phyloP scores from a whole-genome alignment of 2,113 vertebrate genomes.

The Halichoerus grypus region DNA sequence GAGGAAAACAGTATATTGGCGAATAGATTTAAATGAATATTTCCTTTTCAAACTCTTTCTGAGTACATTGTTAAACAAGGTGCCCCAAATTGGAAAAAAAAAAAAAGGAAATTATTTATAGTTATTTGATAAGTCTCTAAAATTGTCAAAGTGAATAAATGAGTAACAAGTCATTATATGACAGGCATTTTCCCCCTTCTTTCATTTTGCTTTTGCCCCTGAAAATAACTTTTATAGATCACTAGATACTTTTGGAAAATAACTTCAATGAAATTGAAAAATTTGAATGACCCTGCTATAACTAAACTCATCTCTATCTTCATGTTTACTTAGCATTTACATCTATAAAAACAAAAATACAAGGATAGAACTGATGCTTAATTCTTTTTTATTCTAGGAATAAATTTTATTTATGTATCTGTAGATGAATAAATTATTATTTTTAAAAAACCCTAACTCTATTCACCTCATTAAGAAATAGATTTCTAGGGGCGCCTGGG shows the following conservation, averaged over 20 bases:
- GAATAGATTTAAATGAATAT: not conserved
- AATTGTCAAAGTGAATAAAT: not conserved
- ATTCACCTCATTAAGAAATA: not conserved
- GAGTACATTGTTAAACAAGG: not conserved
- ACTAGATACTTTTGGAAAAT: not conserved
- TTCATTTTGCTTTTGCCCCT: not conserved
- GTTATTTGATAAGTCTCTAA: not conserved
- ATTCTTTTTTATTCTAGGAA: not conserved
- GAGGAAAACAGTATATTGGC: not conserved
- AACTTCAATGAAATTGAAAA: slow-evolving; percentile 5
- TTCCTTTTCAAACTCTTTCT: not conserved
- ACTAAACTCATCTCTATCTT: not conserved
- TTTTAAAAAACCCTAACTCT: not conserved
- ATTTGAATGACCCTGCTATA: not conserved
- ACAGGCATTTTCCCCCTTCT: not conserved
- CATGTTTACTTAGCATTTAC: not conserved
- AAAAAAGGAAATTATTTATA: not conserved
- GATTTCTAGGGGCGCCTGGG: not conserved
- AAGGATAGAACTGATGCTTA: not conserved
- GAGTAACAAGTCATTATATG: not conserved
- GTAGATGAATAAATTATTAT: not conserved
- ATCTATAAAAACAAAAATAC: not conserved
- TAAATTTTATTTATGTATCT: not conserved
- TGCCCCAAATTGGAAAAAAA: not conserved
- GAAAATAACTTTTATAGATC: not conserved